A percentile compares a stretch with the other conserved stretches of the same genome.
phyloP scores from a whole-genome alignment of 2,113 vertebrate species.

The Scatophagus argus region DNA sequence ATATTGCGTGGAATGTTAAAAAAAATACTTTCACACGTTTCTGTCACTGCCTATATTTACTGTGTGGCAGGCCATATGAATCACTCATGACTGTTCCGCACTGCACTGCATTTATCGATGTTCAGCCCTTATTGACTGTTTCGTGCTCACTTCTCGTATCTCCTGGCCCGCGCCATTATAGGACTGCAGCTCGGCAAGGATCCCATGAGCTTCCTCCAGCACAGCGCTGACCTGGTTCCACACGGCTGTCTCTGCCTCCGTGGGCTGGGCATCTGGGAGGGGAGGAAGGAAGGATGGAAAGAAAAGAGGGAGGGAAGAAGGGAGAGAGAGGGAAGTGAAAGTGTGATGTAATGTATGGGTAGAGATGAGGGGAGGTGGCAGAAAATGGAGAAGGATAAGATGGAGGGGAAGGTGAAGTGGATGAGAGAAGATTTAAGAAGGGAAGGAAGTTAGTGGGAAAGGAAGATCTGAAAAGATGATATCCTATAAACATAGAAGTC shows the following conservation, averaged over 20 bases:
- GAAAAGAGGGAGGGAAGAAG: not conserved
- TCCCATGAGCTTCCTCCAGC: slow-evolving; percentile 91
- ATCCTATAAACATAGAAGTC: slow-evolving; percentile 34
- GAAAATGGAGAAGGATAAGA: not conserved
- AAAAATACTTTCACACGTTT: slow-evolving; percentile 15
- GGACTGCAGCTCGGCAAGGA: slow-evolving; percentile 92
- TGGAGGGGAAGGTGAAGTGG: not conserved
- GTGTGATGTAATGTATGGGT: slow-evolving; percentile 44
- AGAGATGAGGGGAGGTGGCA: slow-evolving; percentile 14
- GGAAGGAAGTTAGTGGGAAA: slow-evolving; percentile 46
- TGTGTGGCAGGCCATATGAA: not conserved
- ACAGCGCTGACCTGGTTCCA: slow-evolving; percentile 96
- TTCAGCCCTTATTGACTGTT: slow-evolving; percentile 26
- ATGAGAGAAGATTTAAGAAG: slow-evolving; percentile 16
- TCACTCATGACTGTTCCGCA: not conserved
- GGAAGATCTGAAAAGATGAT: slow-evolving; percentile 20
- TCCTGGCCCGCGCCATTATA: slow-evolving; percentile 93
- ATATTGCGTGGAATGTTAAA: slow-evolving; percentile 21
- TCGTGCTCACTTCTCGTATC: slow-evolving; percentile 90
- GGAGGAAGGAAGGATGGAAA: slow-evolving; percentile 8
- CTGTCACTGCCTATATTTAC: slow-evolving; percentile 11
- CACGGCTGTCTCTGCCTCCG: slow-evolving; percentile 92
- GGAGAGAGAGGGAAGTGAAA: slow-evolving; percentile 49
- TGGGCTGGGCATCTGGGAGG: slow-evolving; percentile 91
- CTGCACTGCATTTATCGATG: not conserved